phyloP scores from a whole-genome alignment of 1,140 invertebrate species.

The Steinernema feltiae region DNA sequence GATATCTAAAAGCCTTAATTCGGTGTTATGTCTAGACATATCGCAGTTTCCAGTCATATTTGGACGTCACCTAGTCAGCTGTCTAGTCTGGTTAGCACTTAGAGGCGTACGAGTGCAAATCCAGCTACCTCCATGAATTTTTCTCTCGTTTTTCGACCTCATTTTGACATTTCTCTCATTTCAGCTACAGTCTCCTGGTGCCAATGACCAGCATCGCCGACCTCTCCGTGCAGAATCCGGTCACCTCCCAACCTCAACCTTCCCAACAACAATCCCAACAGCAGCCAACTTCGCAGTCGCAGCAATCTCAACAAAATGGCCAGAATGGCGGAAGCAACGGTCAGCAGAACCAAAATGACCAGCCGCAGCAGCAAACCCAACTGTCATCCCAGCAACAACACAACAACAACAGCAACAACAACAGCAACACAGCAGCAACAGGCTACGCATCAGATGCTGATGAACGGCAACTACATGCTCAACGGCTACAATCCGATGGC shows the following conservation, averaged over 20 bases:
- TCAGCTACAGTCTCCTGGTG: conserved; percentile 18
- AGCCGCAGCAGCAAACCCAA: conserved; percentile 9
- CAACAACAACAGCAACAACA: too few relatives aligned
- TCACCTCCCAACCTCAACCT: conserved; percentile 11
- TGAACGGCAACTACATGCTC: conserved; percentile 16
- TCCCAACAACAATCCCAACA: conserved; percentile 14
- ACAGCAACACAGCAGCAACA: conserved; percentile 17
- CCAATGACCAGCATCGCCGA: conserved; percentile 23
- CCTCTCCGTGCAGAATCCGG: neutral
- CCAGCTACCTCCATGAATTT: too few relatives aligned
- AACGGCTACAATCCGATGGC: conserved; percentile 14
- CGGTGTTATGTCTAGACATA: too few relatives aligned
- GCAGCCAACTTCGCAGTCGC: neutral
- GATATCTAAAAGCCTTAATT: too few relatives aligned
- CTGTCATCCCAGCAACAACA: neutral
- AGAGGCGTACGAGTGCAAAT: too few relatives aligned
- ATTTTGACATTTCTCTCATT: neutral
- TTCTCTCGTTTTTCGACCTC: too few relatives aligned
- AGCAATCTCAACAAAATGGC: conserved; percentile 17
- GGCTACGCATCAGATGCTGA: conserved; percentile 11
- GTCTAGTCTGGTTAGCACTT: too few relatives aligned
- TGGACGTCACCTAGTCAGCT: too few relatives aligned
- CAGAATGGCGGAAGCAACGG: conserved; percentile 16
- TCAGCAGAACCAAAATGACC: conserved; percentile 23
- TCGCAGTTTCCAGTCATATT: too few relatives aligned